Percentiles rank a stretch among this genome's conserved stretches.
Conservation (phyloP, 1,140 invertebrate genomes). For the Homalodisca vitripennis region DNA sequence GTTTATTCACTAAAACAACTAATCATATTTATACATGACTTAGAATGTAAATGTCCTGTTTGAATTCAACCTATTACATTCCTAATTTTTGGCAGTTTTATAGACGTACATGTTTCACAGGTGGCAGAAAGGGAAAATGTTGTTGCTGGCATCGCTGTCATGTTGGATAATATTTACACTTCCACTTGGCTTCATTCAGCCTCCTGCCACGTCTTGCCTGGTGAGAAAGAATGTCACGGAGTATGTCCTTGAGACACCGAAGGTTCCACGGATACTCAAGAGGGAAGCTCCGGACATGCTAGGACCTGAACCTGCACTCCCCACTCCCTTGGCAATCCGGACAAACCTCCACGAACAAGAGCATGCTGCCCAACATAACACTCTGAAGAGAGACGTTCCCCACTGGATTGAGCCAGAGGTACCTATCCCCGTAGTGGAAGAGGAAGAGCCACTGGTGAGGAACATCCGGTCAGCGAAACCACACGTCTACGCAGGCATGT, state of each 20-base stretch:
- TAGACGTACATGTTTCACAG: conserved; percentile 52
- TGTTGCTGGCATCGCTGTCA: conserved; percentile 87
- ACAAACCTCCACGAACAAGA: neutral
- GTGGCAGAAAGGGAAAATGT: conserved; percentile 81
- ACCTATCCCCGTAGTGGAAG: neutral
- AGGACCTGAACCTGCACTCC: neutral
- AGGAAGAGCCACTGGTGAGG: conserved; percentile 13
- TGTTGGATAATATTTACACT: conserved; percentile 97
- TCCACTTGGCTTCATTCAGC: conserved; percentile 92
- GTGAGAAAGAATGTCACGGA: conserved; percentile 70
- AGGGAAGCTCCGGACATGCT: conserved; percentile 35
- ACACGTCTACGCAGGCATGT: conserved; percentile 58
- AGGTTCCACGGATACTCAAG: conserved; percentile 43
- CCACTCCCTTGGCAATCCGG: neutral
- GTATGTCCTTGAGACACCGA: conserved; percentile 52
- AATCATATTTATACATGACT: too few relatives aligned
- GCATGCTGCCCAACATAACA: neutral
- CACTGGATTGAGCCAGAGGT: neutral
- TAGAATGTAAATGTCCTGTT: too few relatives aligned
- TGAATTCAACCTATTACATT: too few relatives aligned
- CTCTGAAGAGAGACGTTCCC: neutral
- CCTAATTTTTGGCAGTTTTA: too few relatives aligned
- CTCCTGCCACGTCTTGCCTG: conserved; percentile 85
- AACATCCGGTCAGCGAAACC: conserved; percentile 22
- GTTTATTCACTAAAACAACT: too few relatives aligned